Percentiles rank a stretch among this genome's conserved stretches.
phyloP scores from a whole-genome alignment of 2,797 vertebrate species.

The Neosilurus hyrtlii region DNA sequence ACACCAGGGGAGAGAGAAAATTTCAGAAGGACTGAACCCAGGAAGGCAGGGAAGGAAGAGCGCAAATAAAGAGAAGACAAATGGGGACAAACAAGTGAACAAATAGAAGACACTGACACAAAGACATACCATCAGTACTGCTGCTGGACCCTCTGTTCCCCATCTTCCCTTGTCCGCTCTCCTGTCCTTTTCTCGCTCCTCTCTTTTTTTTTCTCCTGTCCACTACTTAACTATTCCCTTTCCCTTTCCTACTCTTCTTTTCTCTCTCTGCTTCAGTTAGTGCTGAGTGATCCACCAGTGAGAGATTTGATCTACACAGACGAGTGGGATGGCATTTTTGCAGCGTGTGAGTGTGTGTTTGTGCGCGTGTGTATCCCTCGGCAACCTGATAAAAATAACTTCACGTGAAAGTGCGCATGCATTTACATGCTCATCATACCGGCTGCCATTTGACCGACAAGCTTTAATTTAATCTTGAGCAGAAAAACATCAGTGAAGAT shows the following conservation, averaged over 20 bases:
- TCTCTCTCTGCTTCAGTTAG: not conserved
- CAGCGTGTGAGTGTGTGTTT: not conserved
- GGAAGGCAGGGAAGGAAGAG: constrained; percentile 30
- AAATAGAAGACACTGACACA: constrained; percentile 15
- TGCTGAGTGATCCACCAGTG: constrained; percentile 28
- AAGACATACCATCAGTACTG: constrained; percentile 70
- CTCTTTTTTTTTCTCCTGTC: not conserved
- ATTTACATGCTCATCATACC: constrained; percentile 26
- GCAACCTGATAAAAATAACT: constrained; percentile 62
- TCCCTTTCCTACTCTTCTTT: not conserved
- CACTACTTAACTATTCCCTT: not conserved
- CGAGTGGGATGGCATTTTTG: constrained; percentile 15
- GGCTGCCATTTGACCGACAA: not conserved
- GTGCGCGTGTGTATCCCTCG: constrained; percentile 37
- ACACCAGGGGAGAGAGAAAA: not conserved
- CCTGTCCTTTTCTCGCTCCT: not conserved
- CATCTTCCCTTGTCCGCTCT: constrained; percentile 56
- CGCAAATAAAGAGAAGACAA: constrained; percentile 31
- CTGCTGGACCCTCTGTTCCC: constrained; percentile 71
- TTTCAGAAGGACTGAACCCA: constrained; percentile 50
- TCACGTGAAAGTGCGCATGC: not conserved
- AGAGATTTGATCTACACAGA: constrained; percentile 34
- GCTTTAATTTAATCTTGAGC: not conserved
- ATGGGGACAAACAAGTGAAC: not conserved
- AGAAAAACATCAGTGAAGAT: not conserved